Percentiles rank a stretch among this genome's conserved stretches.
Evolutionary conservation across 2,888 invertebrate species (phyloP).

Genomic region (Callyntrura guangdongensis): DNA sequence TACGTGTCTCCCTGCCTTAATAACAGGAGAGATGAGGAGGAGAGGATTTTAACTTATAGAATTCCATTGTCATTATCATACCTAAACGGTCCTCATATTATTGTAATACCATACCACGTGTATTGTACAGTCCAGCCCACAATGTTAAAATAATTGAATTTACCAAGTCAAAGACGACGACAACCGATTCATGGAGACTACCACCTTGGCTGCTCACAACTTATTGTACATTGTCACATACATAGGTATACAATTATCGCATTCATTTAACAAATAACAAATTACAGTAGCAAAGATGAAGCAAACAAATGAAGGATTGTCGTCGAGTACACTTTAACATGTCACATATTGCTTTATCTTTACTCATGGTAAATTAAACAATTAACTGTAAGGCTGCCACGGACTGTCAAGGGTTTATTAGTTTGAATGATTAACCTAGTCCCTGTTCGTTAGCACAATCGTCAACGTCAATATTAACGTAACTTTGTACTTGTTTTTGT

Average conservation of each 20-base stretch:
- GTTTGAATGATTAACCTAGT: not conserved
- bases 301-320: not conserved
- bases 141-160: too few relatives aligned
- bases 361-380: too few relatives aligned
- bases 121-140: not conserved
- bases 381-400: too few relatives aligned
- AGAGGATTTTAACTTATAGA: conserved; percentile 29
- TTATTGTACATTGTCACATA: too few relatives aligned
- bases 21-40: not conserved
- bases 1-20: not conserved
- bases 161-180: not conserved
- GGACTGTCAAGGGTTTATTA: not conserved
- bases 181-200: not conserved
- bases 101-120: conserved; percentile 23
- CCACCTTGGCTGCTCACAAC: not conserved
- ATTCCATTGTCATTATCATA: conserved; percentile 1
- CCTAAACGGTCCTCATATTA: not conserved
- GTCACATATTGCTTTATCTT: too few relatives aligned
- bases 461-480: not conserved
- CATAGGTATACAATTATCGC: too few relatives aligned
- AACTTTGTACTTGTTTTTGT: not conserved
- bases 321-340: not conserved
- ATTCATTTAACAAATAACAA: too few relatives aligned
- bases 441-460: conserved; percentile 5
- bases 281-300: too few relatives aligned